Conservation (phyloP, 2,797 vertebrate genomes). For the Neopelma chrysocephalum region DNA sequence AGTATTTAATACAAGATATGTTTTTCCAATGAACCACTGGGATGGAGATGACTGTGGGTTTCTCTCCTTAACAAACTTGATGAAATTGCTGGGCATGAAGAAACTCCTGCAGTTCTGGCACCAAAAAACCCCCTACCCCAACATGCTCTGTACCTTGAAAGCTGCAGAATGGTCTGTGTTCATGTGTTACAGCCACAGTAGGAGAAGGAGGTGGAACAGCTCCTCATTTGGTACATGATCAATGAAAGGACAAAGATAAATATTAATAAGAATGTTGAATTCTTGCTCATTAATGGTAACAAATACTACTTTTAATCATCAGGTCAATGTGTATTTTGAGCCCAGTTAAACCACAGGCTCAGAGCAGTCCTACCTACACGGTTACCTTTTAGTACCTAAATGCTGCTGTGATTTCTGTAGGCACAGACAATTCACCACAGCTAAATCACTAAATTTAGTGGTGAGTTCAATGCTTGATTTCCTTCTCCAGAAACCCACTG, state of each 20-base stretch:
- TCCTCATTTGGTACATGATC: neutral
- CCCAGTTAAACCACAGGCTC: neutral
- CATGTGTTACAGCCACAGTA: neutral
- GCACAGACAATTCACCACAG: neutral
- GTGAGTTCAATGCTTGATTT: neutral
- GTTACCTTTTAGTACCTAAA: neutral
- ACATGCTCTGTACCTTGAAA: neutral
- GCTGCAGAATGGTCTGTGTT: neutral
- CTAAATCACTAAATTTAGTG: neutral
- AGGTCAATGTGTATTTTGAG: neutral
- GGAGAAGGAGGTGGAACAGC: neutral
- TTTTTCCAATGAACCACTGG: slow-evolving; percentile 51
- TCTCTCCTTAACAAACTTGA: slow-evolving; percentile 12
- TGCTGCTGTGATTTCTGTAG: neutral
- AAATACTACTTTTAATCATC: neutral
- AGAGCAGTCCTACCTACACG: neutral
- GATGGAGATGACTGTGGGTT: neutral
- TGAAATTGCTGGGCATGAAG: neutral
- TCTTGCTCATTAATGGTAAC: neutral
- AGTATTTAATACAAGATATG: slow-evolving; percentile 60
- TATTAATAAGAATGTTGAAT: neutral
- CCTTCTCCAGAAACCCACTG: neutral
- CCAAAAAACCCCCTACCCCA: neutral
- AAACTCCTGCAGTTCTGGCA: neutral
- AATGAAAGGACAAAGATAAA: slow-evolving; percentile 1